Percentiles rank a stretch among this genome's conserved stretches.
Evolutionary conservation across 2,113 vertebrate species (phyloP).

Genomic region (Hepsetus odoe): DNA sequence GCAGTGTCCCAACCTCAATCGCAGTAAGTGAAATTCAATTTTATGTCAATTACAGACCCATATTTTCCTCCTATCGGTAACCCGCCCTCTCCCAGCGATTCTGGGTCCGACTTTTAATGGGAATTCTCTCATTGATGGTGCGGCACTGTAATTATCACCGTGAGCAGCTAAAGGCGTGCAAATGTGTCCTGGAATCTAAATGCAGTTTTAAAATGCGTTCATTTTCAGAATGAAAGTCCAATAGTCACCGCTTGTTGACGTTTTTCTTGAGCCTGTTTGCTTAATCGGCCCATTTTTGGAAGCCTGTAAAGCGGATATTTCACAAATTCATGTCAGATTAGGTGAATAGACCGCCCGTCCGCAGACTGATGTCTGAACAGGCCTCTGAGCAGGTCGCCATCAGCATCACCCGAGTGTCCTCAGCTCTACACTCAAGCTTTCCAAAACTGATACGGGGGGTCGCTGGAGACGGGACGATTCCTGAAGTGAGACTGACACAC

Average conservation of each 20-base stretch:
- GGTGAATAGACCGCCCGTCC: no score
- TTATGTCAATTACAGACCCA: background rate
- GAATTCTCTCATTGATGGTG: background rate
- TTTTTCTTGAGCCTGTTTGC: background rate
- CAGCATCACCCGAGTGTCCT: no score
- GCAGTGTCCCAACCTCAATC: conserved; percentile 95
- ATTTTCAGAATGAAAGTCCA: no score
- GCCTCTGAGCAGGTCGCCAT: no score
- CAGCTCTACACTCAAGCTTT: no score
- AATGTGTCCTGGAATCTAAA: background rate
- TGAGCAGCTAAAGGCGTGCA: background rate
- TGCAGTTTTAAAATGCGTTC: background rate
- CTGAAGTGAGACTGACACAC: no score
- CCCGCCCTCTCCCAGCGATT: background rate
- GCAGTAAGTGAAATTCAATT: conserved; percentile 85
- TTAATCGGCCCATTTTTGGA: background rate
- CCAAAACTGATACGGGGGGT: no score
- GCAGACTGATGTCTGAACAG: no score
- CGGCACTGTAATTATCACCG: background rate
- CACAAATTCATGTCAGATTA: background rate
- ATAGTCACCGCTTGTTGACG: background rate
- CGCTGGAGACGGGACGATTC: no score
- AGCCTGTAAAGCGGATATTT: background rate
- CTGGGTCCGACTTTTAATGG: background rate
- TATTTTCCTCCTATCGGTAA: background rate